Conservation (phyloP, 2,113 vertebrate species). For the Vanacampus margaritifer region DNA sequence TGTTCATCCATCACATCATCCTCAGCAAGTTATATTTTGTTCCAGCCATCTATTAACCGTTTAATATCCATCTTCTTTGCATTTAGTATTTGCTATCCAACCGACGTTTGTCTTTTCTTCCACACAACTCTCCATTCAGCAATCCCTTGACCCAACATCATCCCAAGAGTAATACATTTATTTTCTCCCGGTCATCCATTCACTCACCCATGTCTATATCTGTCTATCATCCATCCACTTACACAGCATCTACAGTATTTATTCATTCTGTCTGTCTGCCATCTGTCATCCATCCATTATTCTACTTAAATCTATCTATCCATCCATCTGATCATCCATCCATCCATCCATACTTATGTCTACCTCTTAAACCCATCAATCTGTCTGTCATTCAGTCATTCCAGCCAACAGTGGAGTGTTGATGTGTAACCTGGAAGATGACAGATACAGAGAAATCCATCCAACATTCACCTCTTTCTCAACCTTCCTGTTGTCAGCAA, state of each 20-base stretch:
- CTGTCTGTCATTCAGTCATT: background rate
- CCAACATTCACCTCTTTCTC: background rate
- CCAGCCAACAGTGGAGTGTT: background rate
- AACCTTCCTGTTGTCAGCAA: background rate
- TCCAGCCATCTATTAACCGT: too few species aligned
- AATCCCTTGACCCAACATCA: too few species aligned
- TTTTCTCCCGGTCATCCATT: background rate
- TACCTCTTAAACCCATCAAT: background rate
- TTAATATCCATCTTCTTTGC: too few species aligned
- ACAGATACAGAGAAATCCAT: background rate
- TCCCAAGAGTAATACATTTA: background rate
- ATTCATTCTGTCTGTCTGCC: too few species aligned
- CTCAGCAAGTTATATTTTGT: too few species aligned
- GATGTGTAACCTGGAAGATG: background rate
- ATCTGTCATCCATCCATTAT: background rate
- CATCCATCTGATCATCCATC: too few species aligned
- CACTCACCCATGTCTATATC: too few species aligned
- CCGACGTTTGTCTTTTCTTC: too few species aligned
- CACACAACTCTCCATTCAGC: too few species aligned
- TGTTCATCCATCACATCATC: too few species aligned
- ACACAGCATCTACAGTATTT: too few species aligned
- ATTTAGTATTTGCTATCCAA: too few species aligned
- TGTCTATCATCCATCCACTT: background rate
- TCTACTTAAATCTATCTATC: background rate
- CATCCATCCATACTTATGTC: background rate